Conservation (phyloP, 2,113 vertebrate genomes). For the Ctenomys sociabilis region DNA sequence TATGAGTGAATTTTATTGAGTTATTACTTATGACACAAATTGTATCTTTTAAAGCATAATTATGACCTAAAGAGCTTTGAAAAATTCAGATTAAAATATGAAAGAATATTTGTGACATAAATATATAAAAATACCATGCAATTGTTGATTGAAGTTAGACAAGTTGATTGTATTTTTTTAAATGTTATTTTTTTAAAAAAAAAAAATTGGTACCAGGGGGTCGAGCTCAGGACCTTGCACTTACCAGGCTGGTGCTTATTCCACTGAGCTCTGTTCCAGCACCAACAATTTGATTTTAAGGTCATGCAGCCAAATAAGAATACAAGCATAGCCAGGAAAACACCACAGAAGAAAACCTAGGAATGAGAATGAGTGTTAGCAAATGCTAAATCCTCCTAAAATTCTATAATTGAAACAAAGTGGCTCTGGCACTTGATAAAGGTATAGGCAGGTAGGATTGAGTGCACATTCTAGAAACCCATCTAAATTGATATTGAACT, state of each 20-base stretch:
- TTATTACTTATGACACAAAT: neutral
- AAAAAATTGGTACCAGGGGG: too few species aligned
- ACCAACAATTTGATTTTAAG: neutral
- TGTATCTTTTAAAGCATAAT: neutral
- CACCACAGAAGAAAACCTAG: neutral
- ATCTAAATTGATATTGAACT: neutral
- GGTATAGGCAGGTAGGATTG: neutral
- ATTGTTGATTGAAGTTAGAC: slow-evolving; percentile 19
- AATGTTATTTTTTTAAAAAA: too few species aligned
- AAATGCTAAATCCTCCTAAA: neutral
- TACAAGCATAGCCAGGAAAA: neutral
- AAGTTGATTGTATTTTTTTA: neutral
- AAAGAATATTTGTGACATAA: neutral
- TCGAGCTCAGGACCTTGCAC: too few species aligned
- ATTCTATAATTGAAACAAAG: neutral
- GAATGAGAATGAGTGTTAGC: neutral
- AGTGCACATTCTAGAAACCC: slow-evolving; percentile 16
- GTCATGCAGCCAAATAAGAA: neutral
- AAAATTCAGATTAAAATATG: neutral
- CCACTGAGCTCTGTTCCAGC: too few species aligned
- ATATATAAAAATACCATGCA: neutral
- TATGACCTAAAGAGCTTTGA: neutral
- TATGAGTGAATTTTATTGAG: neutral
- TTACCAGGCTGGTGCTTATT: too few species aligned
- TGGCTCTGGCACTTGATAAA: neutral